Percentiles rank a stretch among this genome's conserved stretches.
phyloP scores from a whole-genome alignment of 2,113 vertebrate genomes.

The Eolophus roseicapilla region DNA sequence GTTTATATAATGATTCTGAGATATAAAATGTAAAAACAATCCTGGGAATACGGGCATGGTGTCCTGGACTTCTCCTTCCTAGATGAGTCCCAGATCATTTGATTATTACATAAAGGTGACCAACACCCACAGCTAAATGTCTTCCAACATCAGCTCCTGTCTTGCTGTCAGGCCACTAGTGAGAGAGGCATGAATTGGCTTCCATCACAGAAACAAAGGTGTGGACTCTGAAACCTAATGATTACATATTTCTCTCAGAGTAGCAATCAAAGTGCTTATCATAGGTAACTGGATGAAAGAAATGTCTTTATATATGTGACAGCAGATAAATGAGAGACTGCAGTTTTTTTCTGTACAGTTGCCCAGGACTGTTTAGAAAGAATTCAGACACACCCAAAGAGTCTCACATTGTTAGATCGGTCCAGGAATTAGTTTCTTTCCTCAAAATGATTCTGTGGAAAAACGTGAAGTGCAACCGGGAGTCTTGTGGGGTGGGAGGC shows the following conservation, averaged over 20 bases:
- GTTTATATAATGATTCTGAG: conserved; percentile 7
- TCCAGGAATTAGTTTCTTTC: neutral
- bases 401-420: neutral
- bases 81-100: neutral
- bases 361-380: conserved; percentile 13
- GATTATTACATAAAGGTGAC: neutral
- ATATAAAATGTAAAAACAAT: conserved; percentile 18
- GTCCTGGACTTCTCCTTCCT: neutral
- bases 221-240: conserved; percentile 42
- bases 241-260: conserved; percentile 28
- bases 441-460: neutral
- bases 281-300: conserved; percentile 37
- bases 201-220: conserved; percentile 25
- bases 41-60: neutral
- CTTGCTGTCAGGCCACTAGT: neutral
- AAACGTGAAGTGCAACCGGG: neutral
- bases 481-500: neutral
- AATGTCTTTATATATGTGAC: conserved; percentile 26
- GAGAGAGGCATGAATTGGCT: neutral
- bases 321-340: conserved; percentile 13
- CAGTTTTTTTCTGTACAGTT: neutral
- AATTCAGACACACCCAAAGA: conserved; percentile 45
- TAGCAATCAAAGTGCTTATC: conserved; percentile 43
- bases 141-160: neutral
- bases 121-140: neutral